Evolutionary conservation across 2,888 invertebrate genomes (phyloP).

Genomic region (Branchipolynoe longqiensis): DNA sequence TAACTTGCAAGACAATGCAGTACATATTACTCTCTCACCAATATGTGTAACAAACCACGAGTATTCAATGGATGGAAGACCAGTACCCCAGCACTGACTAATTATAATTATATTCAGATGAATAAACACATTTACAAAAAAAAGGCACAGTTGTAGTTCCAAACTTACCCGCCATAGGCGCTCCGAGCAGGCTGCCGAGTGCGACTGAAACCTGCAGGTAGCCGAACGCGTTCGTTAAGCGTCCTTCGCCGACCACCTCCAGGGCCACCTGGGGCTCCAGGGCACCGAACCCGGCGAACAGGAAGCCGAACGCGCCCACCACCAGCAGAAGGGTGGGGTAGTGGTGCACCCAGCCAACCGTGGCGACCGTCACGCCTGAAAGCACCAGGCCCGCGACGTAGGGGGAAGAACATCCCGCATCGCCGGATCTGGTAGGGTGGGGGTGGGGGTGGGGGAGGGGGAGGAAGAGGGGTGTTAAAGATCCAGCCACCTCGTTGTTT

Average conservation of each 20-base stretch:
- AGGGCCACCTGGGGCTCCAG: slow-evolving; percentile 5
- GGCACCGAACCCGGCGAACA: slow-evolving; percentile 13
- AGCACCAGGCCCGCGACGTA: slow-evolving; percentile 1
- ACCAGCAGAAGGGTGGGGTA: neutral
- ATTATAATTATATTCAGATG: neutral
- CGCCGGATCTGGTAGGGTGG: neutral
- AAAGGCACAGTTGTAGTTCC: neutral
- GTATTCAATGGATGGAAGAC: neutral
- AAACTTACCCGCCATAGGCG: slow-evolving; percentile 17
- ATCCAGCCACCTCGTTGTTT: too few species aligned
- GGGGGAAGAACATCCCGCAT: neutral
- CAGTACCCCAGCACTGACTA: neutral
- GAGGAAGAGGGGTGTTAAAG: neutral
- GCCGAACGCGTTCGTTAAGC: neutral
- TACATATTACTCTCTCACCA: neutral
- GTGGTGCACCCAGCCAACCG: neutral
- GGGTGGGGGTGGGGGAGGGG: too few species aligned
- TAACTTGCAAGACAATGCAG: neutral
- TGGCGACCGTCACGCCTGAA: neutral
- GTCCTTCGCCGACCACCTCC: neutral
- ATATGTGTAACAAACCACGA: neutral
- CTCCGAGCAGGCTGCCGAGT: slow-evolving; percentile 3
- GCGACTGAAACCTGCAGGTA: slow-evolving; percentile 26
- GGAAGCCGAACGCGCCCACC: slow-evolving; percentile 1
- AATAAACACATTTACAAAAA: neutral